Conservation (phyloP, 2,797 vertebrate species). For the Decapterus maruadsi region DNA sequence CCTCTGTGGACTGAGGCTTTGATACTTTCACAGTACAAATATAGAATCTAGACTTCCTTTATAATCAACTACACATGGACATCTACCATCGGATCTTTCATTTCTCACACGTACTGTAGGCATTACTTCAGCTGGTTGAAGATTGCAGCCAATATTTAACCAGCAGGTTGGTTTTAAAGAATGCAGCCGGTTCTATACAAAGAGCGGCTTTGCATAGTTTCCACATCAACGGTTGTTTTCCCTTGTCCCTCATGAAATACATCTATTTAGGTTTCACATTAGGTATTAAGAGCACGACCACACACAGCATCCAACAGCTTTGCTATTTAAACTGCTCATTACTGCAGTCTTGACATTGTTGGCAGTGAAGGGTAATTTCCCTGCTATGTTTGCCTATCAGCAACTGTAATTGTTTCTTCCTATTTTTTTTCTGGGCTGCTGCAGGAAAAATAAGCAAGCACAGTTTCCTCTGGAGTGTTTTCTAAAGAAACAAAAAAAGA, state of each 20-base stretch:
- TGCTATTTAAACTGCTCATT: not conserved
- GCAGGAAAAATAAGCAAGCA: not conserved
- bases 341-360: conserved; percentile 14
- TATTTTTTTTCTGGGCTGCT: not conserved
- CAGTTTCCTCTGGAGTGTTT: not conserved
- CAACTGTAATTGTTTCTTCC: conserved; percentile 1
- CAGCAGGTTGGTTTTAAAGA: no score
- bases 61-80: no score
- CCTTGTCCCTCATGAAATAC: not conserved
- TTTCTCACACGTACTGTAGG: no score
- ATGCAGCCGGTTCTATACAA: no score
- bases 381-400: not conserved
- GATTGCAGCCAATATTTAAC: no score
- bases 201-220: no score
- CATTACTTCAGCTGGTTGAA: no score
- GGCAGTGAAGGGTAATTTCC: not conserved
- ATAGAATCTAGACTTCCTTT: no score
- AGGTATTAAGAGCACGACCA: not conserved
- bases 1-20: no score
- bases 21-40: no score
- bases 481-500: not conserved
- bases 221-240: no score
- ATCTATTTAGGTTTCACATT: not conserved
- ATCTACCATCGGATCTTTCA: not conserved
- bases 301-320: conserved; percentile 1